Base-by-base conservation (phyloP, 1,140 invertebrate genomes). In the Saxidomus purpurata region DNA sequence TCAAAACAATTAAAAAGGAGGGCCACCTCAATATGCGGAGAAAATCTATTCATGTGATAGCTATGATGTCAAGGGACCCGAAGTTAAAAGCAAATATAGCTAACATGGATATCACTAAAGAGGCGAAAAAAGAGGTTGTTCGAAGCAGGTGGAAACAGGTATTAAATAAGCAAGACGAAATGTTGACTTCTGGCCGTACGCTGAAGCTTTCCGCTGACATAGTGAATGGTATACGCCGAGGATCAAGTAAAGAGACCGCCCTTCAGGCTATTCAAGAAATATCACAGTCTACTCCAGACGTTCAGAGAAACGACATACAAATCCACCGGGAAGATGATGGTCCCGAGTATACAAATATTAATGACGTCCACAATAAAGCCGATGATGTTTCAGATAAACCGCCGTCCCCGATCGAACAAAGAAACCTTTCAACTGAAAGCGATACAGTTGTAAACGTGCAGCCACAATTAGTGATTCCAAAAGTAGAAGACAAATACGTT, bases 401-500 rank as follows among this genome's bases (percentile, higher is more conserved):
- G 22, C 15, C 52, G 4, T 55, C 52, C 3, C 52, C 52, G 3
- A 15, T 76, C 8, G 22, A 11, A 13, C 9, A 1, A 40, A 19
- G n/a, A 25, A 43, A 43, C 2, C n/a, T 31, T 40, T 43, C 74
- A 47, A 11, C 40, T 19, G 49, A 36, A 19, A 55, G 28, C 34
- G 76, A 34, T 1, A 8, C 34, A 3, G 47, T 59, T 1, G 25
- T n/a, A 34, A 49, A 79, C 19, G 47, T 59, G 9, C 8, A 52
- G 25, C 76, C 47, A 6, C 6, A 13, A 52, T 15, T 28, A 19
- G 11, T 59, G 19, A 25, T 15, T n/a, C 85, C 85, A 28, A 79
- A 79, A n/a, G 85, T 87, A n/a, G 74, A 79, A 31, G 85, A 87
- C 3, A 43, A 67, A 31, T 87, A 87, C 59, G 71, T 38, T 11